A percentile compares a stretch with the other conserved stretches of the same genome.
Evolutionary conservation across 1,140 invertebrate species (phyloP).

Genomic region (Rhopalosiphum padi): DNA sequence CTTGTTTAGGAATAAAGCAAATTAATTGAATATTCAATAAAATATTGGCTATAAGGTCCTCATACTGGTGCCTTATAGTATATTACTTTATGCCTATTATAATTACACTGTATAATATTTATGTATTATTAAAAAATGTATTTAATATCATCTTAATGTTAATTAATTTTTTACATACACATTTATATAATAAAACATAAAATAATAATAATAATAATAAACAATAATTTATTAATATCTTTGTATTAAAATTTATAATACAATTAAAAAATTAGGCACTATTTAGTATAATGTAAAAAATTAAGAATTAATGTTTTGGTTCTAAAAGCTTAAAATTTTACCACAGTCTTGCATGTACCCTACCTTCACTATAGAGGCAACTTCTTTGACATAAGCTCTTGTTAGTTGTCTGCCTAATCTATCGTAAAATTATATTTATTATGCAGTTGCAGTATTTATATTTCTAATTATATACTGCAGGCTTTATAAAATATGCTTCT

Average conservation of each 20-base stretch:
- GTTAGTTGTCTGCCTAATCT: no score
- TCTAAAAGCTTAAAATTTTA: no score
- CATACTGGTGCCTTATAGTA: background rate
- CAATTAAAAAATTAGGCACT: background rate
- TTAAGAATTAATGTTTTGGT: background rate
- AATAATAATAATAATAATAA: background rate
- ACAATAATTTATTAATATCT: background rate
- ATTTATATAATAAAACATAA: background rate
- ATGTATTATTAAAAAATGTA: slow-evolving; percentile 1
- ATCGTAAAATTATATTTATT: no score
- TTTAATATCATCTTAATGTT: background rate
- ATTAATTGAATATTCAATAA: background rate
- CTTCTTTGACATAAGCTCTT: no score
- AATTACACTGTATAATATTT: background rate
- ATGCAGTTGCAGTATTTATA: no score
- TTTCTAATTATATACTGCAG: no score
- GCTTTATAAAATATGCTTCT: no score
- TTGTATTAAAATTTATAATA: background rate
- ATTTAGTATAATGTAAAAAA: background rate
- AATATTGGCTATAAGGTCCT: background rate
- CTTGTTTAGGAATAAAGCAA: slow-evolving; percentile 48
- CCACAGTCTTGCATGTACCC: no score
- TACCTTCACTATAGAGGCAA: no score
- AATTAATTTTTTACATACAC: background rate
- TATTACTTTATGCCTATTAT: background rate